These are phyloP conservation scores for Balaenoptera acutorostrata DNA, from an alignment of 2,113 vertebrate species.

Conservation along the genomic window DNA sequence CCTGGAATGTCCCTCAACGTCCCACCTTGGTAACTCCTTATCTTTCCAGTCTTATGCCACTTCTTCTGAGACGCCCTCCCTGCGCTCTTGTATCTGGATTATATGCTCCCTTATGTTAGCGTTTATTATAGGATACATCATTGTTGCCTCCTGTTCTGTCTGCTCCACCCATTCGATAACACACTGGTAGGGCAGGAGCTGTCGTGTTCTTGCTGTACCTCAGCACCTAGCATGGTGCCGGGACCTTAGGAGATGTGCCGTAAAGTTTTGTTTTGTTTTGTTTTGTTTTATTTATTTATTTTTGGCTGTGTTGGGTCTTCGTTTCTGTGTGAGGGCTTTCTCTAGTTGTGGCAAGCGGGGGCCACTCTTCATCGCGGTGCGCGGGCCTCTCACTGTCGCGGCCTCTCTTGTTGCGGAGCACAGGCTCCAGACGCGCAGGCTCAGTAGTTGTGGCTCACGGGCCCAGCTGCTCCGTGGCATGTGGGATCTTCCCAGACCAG, in stretches of 20 bases:
- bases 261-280: background rate
- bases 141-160: background rate
- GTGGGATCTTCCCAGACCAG: too few species aligned
- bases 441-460: too few species aligned
- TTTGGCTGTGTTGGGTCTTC: too few species aligned
- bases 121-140: background rate
- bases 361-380: too few species aligned
- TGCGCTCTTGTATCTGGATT: background rate
- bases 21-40: background rate
- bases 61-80: background rate
- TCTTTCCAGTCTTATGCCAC: background rate
- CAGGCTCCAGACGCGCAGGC: too few species aligned
- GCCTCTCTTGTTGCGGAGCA: too few species aligned
- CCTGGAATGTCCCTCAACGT: background rate
- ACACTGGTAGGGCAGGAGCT: background rate
- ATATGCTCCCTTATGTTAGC: background rate
- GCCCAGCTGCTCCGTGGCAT: too few species aligned
- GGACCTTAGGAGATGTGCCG: background rate
- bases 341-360: too few species aligned
- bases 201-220: background rate
- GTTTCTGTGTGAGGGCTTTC: too few species aligned
- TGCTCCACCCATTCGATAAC: too few species aligned
- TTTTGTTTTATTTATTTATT: too few species aligned
- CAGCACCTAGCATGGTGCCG: background rate
- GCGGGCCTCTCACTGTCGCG: too few species aligned